Evolutionary conservation across 1,140 invertebrate species (phyloP).

Genomic region (Ostrea edulis): DNA sequence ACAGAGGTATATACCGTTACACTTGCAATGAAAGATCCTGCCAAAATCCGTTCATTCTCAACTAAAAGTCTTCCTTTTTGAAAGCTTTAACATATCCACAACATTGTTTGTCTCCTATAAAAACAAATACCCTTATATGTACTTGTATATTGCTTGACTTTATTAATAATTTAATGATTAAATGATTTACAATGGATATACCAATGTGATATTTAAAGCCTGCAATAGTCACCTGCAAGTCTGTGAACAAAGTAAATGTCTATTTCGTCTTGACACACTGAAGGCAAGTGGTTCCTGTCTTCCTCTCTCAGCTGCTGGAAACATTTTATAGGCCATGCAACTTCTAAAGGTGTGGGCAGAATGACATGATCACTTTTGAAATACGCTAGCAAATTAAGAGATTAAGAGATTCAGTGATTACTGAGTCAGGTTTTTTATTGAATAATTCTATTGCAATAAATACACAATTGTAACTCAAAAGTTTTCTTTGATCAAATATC

Average conservation of each 20-base stretch:
- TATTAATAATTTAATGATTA: neutral
- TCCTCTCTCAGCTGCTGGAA: neutral
- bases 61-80: neutral
- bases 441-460: too few relatives aligned
- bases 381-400: too few relatives aligned
- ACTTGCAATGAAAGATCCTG: neutral
- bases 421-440: too few relatives aligned
- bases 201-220: too few relatives aligned
- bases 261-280: neutral
- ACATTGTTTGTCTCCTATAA: neutral
- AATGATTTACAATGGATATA: neutral
- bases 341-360: too few relatives aligned
- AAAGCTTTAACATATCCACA: constrained; percentile 21
- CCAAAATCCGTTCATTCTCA: neutral
- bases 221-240: neutral
- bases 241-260: too few relatives aligned
- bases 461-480: too few relatives aligned
- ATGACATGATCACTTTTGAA: too few relatives aligned
- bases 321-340: too few relatives aligned
- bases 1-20: neutral
- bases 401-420: too few relatives aligned
- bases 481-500: too few relatives aligned
- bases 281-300: neutral
- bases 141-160: neutral
- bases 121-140: too few relatives aligned